phyloP scores from a whole-genome alignment of 2,888 invertebrate genomes.

The Xylota sylvarum region DNA sequence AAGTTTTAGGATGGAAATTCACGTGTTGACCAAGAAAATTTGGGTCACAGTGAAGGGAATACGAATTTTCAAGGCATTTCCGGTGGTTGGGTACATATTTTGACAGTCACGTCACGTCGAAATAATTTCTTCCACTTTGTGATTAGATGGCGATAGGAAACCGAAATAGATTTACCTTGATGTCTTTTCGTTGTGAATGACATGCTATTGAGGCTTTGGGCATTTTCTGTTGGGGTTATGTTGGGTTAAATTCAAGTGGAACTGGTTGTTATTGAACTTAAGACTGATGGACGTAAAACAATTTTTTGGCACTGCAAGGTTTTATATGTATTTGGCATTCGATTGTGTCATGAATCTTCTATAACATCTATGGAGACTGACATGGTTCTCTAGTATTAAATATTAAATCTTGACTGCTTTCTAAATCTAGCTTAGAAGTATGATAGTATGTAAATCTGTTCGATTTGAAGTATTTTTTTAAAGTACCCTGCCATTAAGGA shows the following conservation, averaged over 20 bases:
- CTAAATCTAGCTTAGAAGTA: too few species aligned
- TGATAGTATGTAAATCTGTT: too few species aligned
- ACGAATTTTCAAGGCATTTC: not conserved
- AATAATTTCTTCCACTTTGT: slow-evolving; percentile 2
- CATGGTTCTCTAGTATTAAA: too few species aligned
- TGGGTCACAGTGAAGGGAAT: slow-evolving; percentile 24
- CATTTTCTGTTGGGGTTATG: not conserved
- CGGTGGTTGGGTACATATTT: slow-evolving; percentile 2
- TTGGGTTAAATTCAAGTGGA: not conserved
- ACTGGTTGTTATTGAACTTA: slow-evolving; percentile 9
- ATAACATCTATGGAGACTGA: too few species aligned
- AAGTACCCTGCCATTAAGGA: too few species aligned
- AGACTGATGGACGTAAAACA: slow-evolving; percentile 5
- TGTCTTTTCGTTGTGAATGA: slow-evolving; percentile 23
- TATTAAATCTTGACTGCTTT: too few species aligned
- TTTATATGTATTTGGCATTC: not conserved
- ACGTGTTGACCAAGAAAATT: slow-evolving; percentile 13
- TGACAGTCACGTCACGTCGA: slow-evolving; percentile 28
- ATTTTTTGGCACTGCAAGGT: too few species aligned
- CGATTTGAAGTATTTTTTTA: too few species aligned
- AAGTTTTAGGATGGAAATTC: not conserved
- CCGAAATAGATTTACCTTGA: not conserved
- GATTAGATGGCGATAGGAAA: not conserved
- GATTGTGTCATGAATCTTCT: too few species aligned
- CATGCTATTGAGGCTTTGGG: not conserved